Conservation (phyloP, 2,797 vertebrate genomes). For the Enteromius argenteus region DNA sequence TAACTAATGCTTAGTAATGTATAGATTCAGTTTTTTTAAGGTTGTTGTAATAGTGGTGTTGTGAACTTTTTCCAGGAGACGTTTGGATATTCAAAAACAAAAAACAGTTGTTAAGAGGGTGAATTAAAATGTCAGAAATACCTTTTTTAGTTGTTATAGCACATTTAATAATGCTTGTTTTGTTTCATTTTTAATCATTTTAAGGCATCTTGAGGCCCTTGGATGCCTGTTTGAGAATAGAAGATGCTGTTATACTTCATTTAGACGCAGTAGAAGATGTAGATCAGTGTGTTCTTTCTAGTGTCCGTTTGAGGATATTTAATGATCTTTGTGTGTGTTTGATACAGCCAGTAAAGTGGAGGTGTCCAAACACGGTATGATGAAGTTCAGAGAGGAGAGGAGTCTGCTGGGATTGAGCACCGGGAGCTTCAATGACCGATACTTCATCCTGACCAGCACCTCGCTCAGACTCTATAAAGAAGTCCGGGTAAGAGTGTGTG, state of each 20-base stretch:
- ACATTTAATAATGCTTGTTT: not conserved
- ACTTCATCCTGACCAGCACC: slow-evolving; percentile 88
- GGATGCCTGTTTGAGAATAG: not conserved
- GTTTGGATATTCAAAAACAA: too few relatives aligned
- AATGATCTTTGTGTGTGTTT: slow-evolving; percentile 32
- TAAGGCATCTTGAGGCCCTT: not conserved
- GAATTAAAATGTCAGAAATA: too few relatives aligned
- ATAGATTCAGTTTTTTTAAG: too few relatives aligned
- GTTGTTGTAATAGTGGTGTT: too few relatives aligned
- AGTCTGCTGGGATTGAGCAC: slow-evolving; percentile 84
- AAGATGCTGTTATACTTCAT: not conserved
- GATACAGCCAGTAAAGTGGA: slow-evolving; percentile 84
- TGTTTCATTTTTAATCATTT: too few relatives aligned
- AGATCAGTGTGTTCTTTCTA: not conserved
- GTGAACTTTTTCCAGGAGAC: too few relatives aligned
- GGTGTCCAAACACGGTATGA: slow-evolving; percentile 88
- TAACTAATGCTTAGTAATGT: too few relatives aligned
- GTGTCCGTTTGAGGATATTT: slow-evolving; percentile 23
- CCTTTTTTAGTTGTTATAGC: too few relatives aligned
- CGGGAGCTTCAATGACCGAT: slow-evolving; percentile 88
- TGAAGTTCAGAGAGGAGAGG: slow-evolving; percentile 91
- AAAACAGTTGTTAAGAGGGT: too few relatives aligned
- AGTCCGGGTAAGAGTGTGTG: slow-evolving; percentile 83
- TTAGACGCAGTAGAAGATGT: not conserved
- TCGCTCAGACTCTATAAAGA: slow-evolving; percentile 93